These are phyloP conservation scores for Oxytorus armatus DNA, from an alignment of 2,888 invertebrate species.

Conservation along the genomic window DNA sequence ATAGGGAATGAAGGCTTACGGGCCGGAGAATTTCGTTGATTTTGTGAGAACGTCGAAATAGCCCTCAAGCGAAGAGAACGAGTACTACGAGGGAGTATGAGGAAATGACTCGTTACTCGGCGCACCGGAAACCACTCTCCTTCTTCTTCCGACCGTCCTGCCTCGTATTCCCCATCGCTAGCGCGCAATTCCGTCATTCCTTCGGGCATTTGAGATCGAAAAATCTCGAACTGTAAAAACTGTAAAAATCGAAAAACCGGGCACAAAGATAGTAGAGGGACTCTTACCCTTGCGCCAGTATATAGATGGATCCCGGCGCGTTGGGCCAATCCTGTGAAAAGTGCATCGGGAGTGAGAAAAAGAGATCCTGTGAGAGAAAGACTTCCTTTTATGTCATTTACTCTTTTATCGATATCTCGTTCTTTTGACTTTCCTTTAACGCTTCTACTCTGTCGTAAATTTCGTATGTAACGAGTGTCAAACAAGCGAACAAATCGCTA, in stretches of 20 bases:
- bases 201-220: conserved; percentile 55
- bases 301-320: no score
- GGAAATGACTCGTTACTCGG: conserved; percentile 82
- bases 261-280: no score
- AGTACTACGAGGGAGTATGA: conserved; percentile 64
- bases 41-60: conserved; percentile 35
- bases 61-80: conserved; percentile 31
- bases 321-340: no score
- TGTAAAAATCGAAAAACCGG: no score
- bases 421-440: background rate
- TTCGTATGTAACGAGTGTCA: conserved; percentile 56
- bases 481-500: conserved; percentile 46
- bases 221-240: conserved; percentile 60
- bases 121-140: conserved; percentile 79
- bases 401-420: background rate
- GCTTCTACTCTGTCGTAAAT: conserved; percentile 36
- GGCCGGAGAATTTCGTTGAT: conserved; percentile 35
- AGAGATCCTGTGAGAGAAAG: no score
- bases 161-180: conserved; percentile 5
- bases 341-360: no score
- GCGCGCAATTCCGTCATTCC: conserved; percentile 37
- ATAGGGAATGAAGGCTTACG: conserved; percentile 7
- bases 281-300: no score
- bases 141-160: conserved; percentile 61
- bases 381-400: conserved; percentile 30